Evolutionary conservation across 2,888 invertebrate genomes (phyloP).

Genomic region (Tinea trinotella): DNA sequence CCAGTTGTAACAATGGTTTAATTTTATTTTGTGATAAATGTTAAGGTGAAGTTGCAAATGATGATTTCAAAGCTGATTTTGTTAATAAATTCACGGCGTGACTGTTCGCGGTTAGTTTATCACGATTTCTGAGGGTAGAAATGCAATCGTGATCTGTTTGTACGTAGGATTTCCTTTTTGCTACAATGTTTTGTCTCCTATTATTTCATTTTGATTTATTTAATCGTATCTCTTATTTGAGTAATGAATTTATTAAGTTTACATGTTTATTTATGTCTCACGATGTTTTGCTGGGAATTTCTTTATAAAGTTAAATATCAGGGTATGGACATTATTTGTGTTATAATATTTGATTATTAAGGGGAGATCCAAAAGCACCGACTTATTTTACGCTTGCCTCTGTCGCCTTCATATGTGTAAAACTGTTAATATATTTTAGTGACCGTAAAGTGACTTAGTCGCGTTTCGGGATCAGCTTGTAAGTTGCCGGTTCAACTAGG

Average conservation of each 20-base stretch:
- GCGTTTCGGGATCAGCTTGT: no score
- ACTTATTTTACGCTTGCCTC: no score
- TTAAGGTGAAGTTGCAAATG: constrained; percentile 10
- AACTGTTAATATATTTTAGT: no score
- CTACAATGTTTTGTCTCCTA: constrained; percentile 15
- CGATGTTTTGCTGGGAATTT: no score
- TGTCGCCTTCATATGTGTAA: no score
- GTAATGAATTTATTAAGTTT: constrained; percentile 17
- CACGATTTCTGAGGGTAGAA: constrained; percentile 16
- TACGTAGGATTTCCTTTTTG: constrained; percentile 5
- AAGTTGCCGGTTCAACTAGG: no score
- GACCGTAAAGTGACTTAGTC: no score
- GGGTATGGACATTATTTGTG: no score
- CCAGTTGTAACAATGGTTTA: no score
- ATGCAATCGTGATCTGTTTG: constrained; percentile 16
- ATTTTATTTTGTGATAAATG: not conserved
- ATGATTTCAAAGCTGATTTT: constrained; percentile 13
- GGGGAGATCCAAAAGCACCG: no score
- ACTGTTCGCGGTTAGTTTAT: constrained; percentile 19
- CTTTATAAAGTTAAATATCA: no score
- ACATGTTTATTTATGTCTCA: not conserved
- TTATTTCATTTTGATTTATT: constrained; percentile 18
- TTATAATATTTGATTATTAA: no score
- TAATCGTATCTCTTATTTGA: constrained; percentile 14
- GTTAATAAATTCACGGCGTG: constrained; percentile 18